Percentiles rank a stretch among this genome's conserved stretches.
These are phyloP conservation scores for Tragelaphus imberbis DNA, from an alignment of 2,113 vertebrate species.

Conservation along the genomic window DNA sequence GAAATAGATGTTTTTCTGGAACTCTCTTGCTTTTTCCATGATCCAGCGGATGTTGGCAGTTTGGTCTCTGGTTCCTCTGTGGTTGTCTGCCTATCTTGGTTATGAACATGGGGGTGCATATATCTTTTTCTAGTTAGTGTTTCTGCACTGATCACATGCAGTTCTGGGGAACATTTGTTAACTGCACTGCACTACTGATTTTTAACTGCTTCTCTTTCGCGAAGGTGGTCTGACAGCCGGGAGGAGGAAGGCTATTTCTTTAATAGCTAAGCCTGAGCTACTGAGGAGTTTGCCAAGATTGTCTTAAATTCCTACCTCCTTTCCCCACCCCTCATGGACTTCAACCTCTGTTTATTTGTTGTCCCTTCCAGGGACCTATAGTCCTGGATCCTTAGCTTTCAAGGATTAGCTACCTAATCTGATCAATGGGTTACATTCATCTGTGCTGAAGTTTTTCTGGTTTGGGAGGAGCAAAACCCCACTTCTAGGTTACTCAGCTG, in stretches of 20 bases:
- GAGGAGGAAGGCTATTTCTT: fast-evolving
- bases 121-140: neutral
- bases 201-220: neutral
- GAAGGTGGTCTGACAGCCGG: fast-evolving
- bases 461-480: neutral
- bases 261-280: neutral
- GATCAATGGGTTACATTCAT: fast-evolving
- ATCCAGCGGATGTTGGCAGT: too few species aligned
- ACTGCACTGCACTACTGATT: too few species aligned
- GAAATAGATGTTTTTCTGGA: too few species aligned
- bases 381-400: neutral
- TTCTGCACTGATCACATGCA: too few species aligned
- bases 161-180: neutral
- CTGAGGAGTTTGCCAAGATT: neutral
- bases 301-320: neutral
- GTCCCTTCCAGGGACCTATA: neutral
- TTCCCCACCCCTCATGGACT: fast-evolving
- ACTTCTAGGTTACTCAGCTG: neutral
- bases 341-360: neutral
- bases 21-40: too few species aligned
- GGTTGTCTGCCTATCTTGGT: neutral
- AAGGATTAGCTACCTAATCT: neutral
- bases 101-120: neutral
- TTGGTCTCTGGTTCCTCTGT: too few species aligned
- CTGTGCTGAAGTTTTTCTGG: too few species aligned